These are phyloP conservation scores for Theocolax elegans DNA, from an alignment of 1,140 invertebrate genomes.

Conservation along the genomic window DNA sequence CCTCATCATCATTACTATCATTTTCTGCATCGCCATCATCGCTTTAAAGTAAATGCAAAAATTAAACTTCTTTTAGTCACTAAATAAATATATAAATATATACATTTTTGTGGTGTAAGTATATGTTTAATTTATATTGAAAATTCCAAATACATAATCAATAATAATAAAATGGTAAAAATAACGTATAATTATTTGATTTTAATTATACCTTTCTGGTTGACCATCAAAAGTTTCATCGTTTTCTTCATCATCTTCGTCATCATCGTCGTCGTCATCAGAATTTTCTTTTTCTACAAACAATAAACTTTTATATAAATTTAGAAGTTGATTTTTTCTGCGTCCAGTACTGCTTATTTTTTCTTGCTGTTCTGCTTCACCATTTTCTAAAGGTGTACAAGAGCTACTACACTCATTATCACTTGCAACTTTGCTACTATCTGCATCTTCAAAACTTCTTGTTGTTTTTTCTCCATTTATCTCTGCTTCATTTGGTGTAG, in stretches of 20 bases:
- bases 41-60: constrained; percentile 39
- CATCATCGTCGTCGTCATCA: constrained; percentile 52
- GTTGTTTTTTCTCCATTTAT: constrained; percentile 58
- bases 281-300: constrained; percentile 45
- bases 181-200: not conserved
- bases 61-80: not conserved
- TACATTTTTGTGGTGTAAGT: not conserved
- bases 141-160: not conserved
- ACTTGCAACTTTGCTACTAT: constrained; percentile 64
- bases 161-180: not conserved
- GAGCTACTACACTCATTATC: constrained; percentile 65
- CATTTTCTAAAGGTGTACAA: constrained; percentile 63
- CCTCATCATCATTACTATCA: constrained; percentile 59
- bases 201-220: constrained; percentile 51
- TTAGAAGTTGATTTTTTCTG: constrained; percentile 50
- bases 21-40: constrained; percentile 60
- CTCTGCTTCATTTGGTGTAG: constrained; percentile 48
- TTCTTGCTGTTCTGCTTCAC: constrained; percentile 63
- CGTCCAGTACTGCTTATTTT: constrained; percentile 51
- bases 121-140: too few species aligned
- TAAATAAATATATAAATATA: not conserved
- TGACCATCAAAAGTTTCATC: constrained; percentile 58
- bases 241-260: constrained; percentile 57
- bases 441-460: constrained; percentile 63
- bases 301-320: constrained; percentile 50